These are phyloP conservation scores for Brachyistius frenatus DNA, from an alignment of 2,113 vertebrate species.

Conservation along the genomic window DNA sequence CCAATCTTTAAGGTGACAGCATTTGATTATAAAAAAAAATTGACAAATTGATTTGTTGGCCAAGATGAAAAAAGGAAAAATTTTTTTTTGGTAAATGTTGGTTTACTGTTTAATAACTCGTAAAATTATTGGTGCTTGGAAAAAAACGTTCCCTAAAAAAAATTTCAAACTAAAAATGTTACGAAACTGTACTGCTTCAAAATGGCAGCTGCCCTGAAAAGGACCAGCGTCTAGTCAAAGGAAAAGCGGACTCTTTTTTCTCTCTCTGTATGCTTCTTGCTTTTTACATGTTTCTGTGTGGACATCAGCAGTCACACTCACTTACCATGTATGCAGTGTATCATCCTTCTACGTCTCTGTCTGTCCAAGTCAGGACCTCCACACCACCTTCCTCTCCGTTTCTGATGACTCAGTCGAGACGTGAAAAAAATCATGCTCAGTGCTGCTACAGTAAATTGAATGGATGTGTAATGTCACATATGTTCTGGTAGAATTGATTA, in stretches of 20 bases:
- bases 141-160: no score
- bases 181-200: slow-evolving; percentile 5
- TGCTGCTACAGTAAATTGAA: background rate
- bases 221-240: background rate
- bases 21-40: no score
- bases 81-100: no score
- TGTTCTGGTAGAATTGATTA: background rate
- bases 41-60: no score
- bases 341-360: slow-evolving; percentile 43
- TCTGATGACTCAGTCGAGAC: background rate
- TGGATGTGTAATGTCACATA: background rate
- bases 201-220: slow-evolving; percentile 12
- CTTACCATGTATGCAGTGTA: slow-evolving; percentile 61
- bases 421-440: background rate
- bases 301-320: slow-evolving; percentile 68
- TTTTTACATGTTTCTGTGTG: slow-evolving; percentile 16
- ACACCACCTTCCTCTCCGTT: background rate
- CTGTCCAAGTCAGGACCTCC: slow-evolving; percentile 15
- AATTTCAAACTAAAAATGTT: background rate
- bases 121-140: no score
- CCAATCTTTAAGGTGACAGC: no score
- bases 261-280: background rate
- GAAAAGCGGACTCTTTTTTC: slow-evolving; percentile 25
- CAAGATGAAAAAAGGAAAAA: no score
- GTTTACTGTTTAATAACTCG: no score